Percentiles rank a stretch among this genome's conserved stretches.
phyloP scores from a whole-genome alignment of 2,113 vertebrate species.

The Oncorhynchus tshawytscha region DNA sequence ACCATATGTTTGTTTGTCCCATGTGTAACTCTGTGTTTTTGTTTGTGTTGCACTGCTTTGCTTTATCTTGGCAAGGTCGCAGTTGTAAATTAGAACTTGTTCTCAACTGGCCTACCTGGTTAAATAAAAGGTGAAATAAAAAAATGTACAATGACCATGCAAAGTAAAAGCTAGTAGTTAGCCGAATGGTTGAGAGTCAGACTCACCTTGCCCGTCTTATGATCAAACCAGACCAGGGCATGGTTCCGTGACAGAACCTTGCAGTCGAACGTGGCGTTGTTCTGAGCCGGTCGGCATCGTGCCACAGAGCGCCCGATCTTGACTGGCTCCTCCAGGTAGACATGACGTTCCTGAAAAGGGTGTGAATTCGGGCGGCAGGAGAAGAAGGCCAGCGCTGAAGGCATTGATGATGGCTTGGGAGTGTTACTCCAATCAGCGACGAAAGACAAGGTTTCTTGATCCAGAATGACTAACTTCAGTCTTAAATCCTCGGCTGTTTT shows the following conservation, averaged over 20 bases:
- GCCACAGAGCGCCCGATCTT: slow-evolving; percentile 99
- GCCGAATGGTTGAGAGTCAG: not conserved
- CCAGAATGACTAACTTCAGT: slow-evolving; percentile 77
- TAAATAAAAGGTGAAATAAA: no score
- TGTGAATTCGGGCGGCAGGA: slow-evolving; percentile 99
- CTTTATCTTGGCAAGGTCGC: no score
- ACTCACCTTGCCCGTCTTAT: slow-evolving; percentile 97
- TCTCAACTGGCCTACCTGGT: no score
- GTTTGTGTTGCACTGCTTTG: no score
- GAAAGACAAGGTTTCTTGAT: slow-evolving; percentile 84
- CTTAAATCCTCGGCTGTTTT: slow-evolving; percentile 40
- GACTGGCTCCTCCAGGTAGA: slow-evolving; percentile 99
- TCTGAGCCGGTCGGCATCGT: slow-evolving; percentile 95
- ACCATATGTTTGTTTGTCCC: no score
- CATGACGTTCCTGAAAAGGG: slow-evolving; percentile 99
- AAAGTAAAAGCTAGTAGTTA: no score
- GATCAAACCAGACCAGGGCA: slow-evolving; percentile 97
- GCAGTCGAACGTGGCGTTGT: slow-evolving; percentile 98
- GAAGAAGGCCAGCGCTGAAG: slow-evolving; percentile 98
- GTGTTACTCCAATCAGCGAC: slow-evolving; percentile 83
- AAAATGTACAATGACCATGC: not conserved
- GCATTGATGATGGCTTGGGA: slow-evolving; percentile 93
- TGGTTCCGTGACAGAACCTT: slow-evolving; percentile 99
- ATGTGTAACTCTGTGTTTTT: no score
- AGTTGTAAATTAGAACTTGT: no score